These are phyloP conservation scores for Characodon lateralis DNA, from an alignment of 2,797 vertebrate genomes.

Conservation along the genomic window DNA sequence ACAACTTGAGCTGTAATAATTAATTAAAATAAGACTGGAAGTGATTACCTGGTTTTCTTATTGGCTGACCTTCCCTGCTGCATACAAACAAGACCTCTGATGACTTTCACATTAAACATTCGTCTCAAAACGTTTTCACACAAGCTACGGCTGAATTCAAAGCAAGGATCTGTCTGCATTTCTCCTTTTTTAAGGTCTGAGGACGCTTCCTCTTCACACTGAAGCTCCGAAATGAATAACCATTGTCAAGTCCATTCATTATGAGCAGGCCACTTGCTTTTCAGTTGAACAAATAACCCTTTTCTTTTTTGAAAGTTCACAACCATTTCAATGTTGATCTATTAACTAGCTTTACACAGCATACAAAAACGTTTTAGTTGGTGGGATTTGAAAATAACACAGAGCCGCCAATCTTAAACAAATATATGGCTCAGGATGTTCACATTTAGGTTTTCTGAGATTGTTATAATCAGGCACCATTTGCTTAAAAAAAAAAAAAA, in stretches of 20 bases:
- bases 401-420: constrained; percentile 79
- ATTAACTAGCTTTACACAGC: constrained; percentile 30
- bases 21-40: constrained; percentile 50
- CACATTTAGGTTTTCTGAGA: constrained; percentile 56
- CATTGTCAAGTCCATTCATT: constrained; percentile 32
- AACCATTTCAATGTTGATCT: constrained; percentile 38
- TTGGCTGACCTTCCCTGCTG: constrained; percentile 80
- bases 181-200: constrained; percentile 26
- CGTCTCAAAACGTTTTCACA: constrained; percentile 38
- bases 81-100: constrained; percentile 74
- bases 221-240: constrained; percentile 38
- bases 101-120: constrained; percentile 23
- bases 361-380: constrained; percentile 35
- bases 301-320: constrained; percentile 34
- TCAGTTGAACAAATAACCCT: constrained; percentile 32
- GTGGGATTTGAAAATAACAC: constrained; percentile 39
- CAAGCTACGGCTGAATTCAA: constrained; percentile 34
- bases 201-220: constrained; percentile 27
- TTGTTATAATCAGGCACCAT: constrained; percentile 78
- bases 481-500: constrained; percentile 69
- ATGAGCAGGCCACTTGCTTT: constrained; percentile 15
- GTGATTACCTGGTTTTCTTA: constrained; percentile 80
- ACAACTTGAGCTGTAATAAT: constrained; percentile 77
- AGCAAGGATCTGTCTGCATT: constrained; percentile 27
- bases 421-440: constrained; percentile 79